Evolutionary conservation across 1,140 invertebrate genomes (phyloP), one percentile per base, ranked within the genome.

Genomic region (Cepaea nemoralis): DNA sequence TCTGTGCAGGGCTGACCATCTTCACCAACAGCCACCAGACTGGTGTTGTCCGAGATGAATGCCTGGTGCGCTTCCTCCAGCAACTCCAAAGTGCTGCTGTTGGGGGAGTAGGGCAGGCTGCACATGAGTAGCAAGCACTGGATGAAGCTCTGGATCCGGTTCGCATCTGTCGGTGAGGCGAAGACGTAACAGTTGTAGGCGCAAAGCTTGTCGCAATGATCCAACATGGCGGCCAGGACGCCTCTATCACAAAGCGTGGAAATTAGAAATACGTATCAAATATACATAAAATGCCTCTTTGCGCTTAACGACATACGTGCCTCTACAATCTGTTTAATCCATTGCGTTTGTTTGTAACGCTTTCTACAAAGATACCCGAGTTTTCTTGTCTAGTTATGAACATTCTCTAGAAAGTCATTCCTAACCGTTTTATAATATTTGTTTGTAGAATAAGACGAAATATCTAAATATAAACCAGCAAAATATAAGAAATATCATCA

Each of bases 141-240:
- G 22, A 63, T 31, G 22, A 63, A 31, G 14, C 22, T n/a, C 1
- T 37, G 33, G 1, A 19, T 31, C 14, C 35, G 19, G 39, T 16
- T 59, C 16, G 2, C n/a, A 19, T 31, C 69, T 16, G 1, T 19
- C 0, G 55, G 24, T 22, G 39, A 1, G 5, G 48, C n/a, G 50
- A 45, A 39, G 35, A 63, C 39, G 22, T 24, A n/a, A 31, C 73
- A 81, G 45, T 37, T 31, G 19, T 69, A 63, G n/a, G 59, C 59
- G 59, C 59, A 63, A n/a, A 63, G 37, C 12, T 35, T 50, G 33
- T 75, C 40, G 37, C 50, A 48, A 3, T 48, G 31, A 12, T 24
- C 19, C 6, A 50, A 22, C 42, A 45, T 31, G 19, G 50, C 27
- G 5, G 37, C 24, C n/a, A 19, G 71, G 8, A 45, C 19, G 19